Conservation (phyloP, 1,140 invertebrate genomes). For the Drosophila sulfurigaster region DNA sequence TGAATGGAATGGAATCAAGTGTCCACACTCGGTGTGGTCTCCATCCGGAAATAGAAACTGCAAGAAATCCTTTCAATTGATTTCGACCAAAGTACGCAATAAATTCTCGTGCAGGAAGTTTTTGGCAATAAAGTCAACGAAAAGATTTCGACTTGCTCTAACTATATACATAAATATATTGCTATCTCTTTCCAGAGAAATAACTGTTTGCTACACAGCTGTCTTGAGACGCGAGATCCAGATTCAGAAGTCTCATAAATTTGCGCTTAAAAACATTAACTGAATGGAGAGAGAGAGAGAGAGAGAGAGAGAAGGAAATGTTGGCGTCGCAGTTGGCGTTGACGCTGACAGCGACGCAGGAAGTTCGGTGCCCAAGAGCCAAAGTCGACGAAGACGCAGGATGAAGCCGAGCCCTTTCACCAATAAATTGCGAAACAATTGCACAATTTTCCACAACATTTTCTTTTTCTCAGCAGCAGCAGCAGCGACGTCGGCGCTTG, state of each 20-base stretch:
- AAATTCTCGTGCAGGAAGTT: not conserved
- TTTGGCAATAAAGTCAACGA: slow-evolving; percentile 11
- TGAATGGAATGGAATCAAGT: not conserved
- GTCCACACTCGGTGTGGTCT: slow-evolving; percentile 17
- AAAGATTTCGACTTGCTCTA: too few species aligned
- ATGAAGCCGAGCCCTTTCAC: slow-evolving; percentile 54
- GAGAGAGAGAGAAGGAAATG: not conserved
- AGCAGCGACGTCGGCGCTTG: slow-evolving; percentile 49
- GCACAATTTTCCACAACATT: slow-evolving; percentile 83
- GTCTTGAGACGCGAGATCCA: not conserved
- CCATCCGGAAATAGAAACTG: not conserved
- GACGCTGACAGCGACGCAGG: slow-evolving; percentile 26
- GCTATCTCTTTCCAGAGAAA: not conserved
- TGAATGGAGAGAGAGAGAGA: slow-evolving; percentile 24
- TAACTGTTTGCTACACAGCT: slow-evolving; percentile 3
- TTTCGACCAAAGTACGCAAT: slow-evolving; percentile 6
- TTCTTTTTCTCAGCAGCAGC: slow-evolving; percentile 37
- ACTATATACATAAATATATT: not conserved
- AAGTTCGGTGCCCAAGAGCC: slow-evolving; percentile 19
- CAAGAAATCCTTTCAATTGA: not conserved
- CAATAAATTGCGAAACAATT: slow-evolving; percentile 84
- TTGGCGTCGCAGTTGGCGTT: not conserved
- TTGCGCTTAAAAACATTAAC: slow-evolving; percentile 32
- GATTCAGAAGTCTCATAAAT: slow-evolving; percentile 49
- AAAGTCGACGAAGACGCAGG: not conserved